Conservation (phyloP, 2,888 invertebrate genomes). For the Ctena decussata region DNA sequence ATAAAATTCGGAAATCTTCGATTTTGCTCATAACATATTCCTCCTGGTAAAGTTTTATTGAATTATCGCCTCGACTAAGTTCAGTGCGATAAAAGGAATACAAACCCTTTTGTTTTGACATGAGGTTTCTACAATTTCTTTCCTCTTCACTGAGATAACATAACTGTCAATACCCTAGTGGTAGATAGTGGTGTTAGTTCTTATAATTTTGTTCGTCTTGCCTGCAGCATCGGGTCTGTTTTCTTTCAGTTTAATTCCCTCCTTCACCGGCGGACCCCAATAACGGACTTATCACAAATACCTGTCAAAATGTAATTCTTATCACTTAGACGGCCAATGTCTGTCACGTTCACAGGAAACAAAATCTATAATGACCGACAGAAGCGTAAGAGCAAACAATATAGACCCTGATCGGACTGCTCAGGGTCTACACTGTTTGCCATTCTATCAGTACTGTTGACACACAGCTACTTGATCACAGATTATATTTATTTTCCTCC, state of each 20-base stretch:
- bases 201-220: slow-evolving; percentile 21
- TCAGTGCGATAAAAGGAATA: background rate
- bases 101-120: background rate
- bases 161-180: slow-evolving; percentile 20
- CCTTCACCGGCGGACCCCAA: background rate
- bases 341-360: background rate
- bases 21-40: no score
- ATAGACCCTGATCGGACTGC: no score
- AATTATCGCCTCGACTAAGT: background rate
- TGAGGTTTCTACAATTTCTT: background rate
- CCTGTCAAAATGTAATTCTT: slow-evolving; percentile 12
- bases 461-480: no score
- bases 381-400: no score
- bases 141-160: slow-evolving; percentile 7
- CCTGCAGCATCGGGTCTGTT: slow-evolving; percentile 3
- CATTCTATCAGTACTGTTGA: no score
- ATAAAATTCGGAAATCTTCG: no score
- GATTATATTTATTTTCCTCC: no score
- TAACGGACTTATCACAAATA: background rate
- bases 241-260: slow-evolving; percentile 26
- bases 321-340: background rate
- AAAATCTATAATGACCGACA: no score
- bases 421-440: no score
- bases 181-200: slow-evolving; percentile 12
- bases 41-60: background rate